A percentile compares a stretch with the other conserved stretches of the same genome.
Evolutionary conservation across 2,113 vertebrate genomes (phyloP).

Genomic region (Gallinago media): DNA sequence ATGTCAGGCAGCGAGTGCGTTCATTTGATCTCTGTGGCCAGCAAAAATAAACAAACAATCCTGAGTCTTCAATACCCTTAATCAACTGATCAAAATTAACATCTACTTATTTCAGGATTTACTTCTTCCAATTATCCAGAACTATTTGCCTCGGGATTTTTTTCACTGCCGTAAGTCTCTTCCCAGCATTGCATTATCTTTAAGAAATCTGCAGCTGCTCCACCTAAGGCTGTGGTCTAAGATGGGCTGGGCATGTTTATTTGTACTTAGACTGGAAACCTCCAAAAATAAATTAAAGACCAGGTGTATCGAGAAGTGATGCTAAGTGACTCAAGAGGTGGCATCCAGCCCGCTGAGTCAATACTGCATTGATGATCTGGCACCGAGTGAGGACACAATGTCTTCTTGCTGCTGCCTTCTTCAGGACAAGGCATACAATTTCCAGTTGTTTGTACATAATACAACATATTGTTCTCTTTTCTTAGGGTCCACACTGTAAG

Average conservation of each 20-base stretch:
- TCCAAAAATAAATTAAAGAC: slow-evolving; percentile 49
- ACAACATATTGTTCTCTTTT: neutral
- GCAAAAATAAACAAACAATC: neutral
- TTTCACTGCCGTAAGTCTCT: neutral
- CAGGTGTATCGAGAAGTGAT: slow-evolving; percentile 40
- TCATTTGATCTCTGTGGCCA: neutral
- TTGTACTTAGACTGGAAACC: slow-evolving; percentile 48
- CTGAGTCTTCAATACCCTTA: neutral
- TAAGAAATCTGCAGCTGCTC: neutral
- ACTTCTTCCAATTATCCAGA: neutral
- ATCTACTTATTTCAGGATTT: neutral
- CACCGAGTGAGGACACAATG: neutral
- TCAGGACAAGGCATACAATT: neutral
- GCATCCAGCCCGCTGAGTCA: slow-evolving; percentile 26
- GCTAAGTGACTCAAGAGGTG: slow-evolving; percentile 54
- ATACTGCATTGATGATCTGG: neutral
- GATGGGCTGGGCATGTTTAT: slow-evolving; percentile 53
- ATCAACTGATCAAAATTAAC: neutral
- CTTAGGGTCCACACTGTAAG: neutral
- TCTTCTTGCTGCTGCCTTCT: neutral
- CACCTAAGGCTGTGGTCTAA: slow-evolving; percentile 32
- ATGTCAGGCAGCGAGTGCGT: neutral
- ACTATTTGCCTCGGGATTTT: neutral
- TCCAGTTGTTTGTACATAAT: accelerated
- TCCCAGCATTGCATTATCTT: neutral